These are phyloP conservation scores for Limonius californicus DNA, from an alignment of 1,140 invertebrate genomes.

Conservation along the genomic window DNA sequence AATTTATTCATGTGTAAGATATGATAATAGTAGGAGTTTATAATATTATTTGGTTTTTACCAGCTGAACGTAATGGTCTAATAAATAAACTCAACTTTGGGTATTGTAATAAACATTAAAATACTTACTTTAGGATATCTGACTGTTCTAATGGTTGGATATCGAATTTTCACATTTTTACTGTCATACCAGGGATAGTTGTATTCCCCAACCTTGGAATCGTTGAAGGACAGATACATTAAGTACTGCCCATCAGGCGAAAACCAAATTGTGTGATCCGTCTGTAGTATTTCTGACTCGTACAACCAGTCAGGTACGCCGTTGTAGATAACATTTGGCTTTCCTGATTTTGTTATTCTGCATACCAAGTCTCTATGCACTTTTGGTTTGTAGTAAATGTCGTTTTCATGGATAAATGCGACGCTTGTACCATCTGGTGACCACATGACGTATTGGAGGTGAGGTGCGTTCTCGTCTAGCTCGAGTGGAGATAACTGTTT, in stretches of 20 bases:
- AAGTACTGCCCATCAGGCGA: constrained; percentile 73
- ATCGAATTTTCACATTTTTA: constrained; percentile 43
- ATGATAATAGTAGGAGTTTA: no score
- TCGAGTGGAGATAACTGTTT: constrained; percentile 57
- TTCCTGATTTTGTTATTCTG: constrained; percentile 59
- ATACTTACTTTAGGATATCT: constrained; percentile 76
- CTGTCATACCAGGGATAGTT: constrained; percentile 53
- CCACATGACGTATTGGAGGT: constrained; percentile 66
- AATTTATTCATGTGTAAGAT: no score
- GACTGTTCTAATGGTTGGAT: constrained; percentile 62
- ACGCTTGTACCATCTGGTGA: constrained; percentile 60
- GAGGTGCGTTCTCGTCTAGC: constrained; percentile 58
- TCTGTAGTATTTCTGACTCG: constrained; percentile 69
- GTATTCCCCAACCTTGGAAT: constrained; percentile 71
- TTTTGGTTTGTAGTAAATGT: constrained; percentile 73
- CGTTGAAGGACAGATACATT: constrained; percentile 80
- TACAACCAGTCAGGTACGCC: constrained; percentile 81
- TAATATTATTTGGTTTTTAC: no score
- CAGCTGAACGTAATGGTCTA: no score
- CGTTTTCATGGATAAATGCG: constrained; percentile 72
- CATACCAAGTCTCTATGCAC: constrained; percentile 63
- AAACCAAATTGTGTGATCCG: constrained; percentile 75
- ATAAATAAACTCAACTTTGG: no score
- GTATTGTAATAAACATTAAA: no score
- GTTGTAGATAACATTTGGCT: constrained; percentile 56